phyloP scores from a whole-genome alignment of 1,140 invertebrate species.

The Formica selysi region DNA sequence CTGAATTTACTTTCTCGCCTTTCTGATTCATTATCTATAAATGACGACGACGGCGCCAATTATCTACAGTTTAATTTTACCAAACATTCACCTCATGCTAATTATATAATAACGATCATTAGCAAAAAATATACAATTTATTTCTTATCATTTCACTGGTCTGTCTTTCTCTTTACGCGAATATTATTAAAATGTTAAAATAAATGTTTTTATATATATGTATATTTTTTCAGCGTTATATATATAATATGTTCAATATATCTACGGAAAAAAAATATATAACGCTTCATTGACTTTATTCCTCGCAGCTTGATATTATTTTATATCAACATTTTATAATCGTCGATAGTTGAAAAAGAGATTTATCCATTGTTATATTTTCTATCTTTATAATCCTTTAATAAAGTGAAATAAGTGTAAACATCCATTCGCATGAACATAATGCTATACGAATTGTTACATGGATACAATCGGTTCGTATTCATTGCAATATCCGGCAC shows the following conservation, averaged over 20 bases:
- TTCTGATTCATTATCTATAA: slow-evolving; percentile 52
- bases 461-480: slow-evolving; percentile 5
- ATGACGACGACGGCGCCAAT: slow-evolving; percentile 32
- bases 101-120: neutral
- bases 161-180: neutral
- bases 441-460: slow-evolving; percentile 7
- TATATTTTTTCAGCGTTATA: neutral
- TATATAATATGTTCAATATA: neutral
- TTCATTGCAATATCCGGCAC: slow-evolving; percentile 35
- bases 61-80: slow-evolving; percentile 26
- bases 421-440: slow-evolving; percentile 19
- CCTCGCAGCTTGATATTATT: neutral
- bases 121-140: neutral
- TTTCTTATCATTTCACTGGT: neutral
- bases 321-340: neutral
- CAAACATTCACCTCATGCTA: neutral
- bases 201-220: neutral
- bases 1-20: slow-evolving; percentile 48
- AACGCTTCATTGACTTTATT: neutral
- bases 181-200: slow-evolving; percentile 1
- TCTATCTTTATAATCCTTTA: neutral
- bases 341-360: neutral
- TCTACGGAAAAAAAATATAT: neutral
- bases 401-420: slow-evolving; percentile 16
- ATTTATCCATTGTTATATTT: neutral